phyloP scores from a whole-genome alignment of 37 sponge, comb jelly and placozoan species.

The Sycon ciliatum region DNA sequence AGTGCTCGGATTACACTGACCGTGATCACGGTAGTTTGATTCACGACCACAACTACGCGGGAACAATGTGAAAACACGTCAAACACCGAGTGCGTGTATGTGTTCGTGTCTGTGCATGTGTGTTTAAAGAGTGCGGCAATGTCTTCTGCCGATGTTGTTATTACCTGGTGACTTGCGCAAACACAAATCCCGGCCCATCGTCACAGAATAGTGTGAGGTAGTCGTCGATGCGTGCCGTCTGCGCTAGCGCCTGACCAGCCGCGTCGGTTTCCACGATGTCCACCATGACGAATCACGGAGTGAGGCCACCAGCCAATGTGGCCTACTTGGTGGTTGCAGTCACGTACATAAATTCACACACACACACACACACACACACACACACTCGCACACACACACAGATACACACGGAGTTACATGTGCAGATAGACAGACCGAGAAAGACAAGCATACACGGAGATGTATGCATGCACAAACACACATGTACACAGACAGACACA shows the following conservation, averaged over 20 bases:
- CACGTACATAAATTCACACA: background rate
- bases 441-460: background rate
- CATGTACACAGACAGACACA: background rate
- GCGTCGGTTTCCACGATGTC: background rate
- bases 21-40: no score
- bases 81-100: no score
- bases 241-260: background rate
- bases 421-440: background rate
- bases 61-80: no score
- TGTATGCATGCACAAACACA: background rate
- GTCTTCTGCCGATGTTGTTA: background rate
- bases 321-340: no score
- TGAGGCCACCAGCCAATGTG: no score
- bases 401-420: background rate
- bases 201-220: background rate
- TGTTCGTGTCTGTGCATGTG: no score
- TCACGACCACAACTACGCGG: no score
- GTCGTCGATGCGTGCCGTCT: background rate
- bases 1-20: no score
- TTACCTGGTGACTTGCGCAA: background rate
- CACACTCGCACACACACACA: background rate
- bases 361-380: background rate
- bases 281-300: background rate
- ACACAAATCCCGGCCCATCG: constrained; percentile 11
- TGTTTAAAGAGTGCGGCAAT: background rate